These are phyloP conservation scores for Rhyzopertha dominica DNA, from an alignment of 1,140 invertebrate species.

Conservation along the genomic window DNA sequence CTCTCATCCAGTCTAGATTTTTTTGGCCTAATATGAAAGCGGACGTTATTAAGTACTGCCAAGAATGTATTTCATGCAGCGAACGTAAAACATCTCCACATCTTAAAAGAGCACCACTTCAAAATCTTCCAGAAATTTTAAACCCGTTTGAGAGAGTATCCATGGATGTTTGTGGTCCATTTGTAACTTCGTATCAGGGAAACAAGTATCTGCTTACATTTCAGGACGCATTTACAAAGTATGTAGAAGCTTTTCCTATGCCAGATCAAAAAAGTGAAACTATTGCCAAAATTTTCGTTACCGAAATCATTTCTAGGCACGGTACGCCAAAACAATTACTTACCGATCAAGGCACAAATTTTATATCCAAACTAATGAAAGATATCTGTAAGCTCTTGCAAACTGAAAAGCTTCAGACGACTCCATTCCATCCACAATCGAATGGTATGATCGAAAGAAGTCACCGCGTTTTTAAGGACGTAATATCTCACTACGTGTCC, in stretches of 20 bases:
- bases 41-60: conserved; percentile 19
- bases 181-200: conserved; percentile 22
- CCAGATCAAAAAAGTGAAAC: conserved; percentile 23
- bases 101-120: conserved; percentile 14
- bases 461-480: conserved; percentile 22
- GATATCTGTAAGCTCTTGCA: conserved; percentile 26
- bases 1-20: no score
- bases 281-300: conserved; percentile 25
- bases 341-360: conserved; percentile 36
- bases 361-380: conserved; percentile 31
- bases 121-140: no score
- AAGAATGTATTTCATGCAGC: conserved; percentile 20
- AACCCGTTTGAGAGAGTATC: conserved; percentile 34
- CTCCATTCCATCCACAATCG: conserved; percentile 31
- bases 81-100: conserved; percentile 18
- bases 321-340: conserved; percentile 33
- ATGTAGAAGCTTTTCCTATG: conserved; percentile 27
- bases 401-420: conserved; percentile 33
- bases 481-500: conserved; percentile 20
- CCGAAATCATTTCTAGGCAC: conserved; percentile 24
- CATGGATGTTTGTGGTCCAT: conserved; percentile 42
- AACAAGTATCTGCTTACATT: conserved; percentile 43
- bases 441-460: conserved; percentile 24
- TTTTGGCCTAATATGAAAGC: conserved; percentile 22
- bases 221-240: conserved; percentile 30